Evolutionary conservation across 2,113 vertebrate species (phyloP).

Genomic region (Helogale parvula): DNA sequence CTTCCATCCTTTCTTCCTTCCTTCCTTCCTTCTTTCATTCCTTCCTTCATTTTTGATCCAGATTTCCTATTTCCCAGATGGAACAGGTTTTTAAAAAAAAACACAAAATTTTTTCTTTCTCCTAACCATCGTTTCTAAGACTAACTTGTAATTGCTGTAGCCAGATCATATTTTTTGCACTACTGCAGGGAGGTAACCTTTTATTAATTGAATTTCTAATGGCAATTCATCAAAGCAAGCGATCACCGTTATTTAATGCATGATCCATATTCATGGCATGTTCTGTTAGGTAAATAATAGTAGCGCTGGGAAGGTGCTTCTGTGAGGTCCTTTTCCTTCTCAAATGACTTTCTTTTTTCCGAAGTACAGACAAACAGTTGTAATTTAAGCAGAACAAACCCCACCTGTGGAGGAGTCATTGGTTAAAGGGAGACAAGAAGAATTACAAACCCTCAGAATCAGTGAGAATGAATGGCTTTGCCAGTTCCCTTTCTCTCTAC

Average conservation of each 20-base stretch:
- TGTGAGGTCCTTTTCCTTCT: constrained; percentile 2
- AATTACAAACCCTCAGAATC: constrained; percentile 19
- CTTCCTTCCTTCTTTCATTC: neutral
- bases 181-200: constrained; percentile 61
- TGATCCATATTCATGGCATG: constrained; percentile 41
- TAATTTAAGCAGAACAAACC: constrained; percentile 32
- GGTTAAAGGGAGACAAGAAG: constrained; percentile 36
- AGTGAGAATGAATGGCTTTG: constrained; percentile 22
- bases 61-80: neutral
- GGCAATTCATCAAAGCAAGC: constrained; percentile 56
- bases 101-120: neutral
- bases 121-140: neutral
- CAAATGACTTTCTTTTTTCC: neutral
- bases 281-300: constrained; percentile 52
- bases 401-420: constrained; percentile 28
- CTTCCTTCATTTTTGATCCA: neutral
- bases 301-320: neutral
- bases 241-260: constrained; percentile 33
- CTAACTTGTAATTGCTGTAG: neutral
- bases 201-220: constrained; percentile 70
- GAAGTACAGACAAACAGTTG: constrained; percentile 44
- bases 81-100: neutral
- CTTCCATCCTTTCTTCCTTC: neutral
- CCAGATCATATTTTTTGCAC: neutral
- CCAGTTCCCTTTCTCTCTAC: constrained; percentile 62